Conservation (phyloP, 1,140 invertebrate genomes). For the Orussus abietinus region DNA sequence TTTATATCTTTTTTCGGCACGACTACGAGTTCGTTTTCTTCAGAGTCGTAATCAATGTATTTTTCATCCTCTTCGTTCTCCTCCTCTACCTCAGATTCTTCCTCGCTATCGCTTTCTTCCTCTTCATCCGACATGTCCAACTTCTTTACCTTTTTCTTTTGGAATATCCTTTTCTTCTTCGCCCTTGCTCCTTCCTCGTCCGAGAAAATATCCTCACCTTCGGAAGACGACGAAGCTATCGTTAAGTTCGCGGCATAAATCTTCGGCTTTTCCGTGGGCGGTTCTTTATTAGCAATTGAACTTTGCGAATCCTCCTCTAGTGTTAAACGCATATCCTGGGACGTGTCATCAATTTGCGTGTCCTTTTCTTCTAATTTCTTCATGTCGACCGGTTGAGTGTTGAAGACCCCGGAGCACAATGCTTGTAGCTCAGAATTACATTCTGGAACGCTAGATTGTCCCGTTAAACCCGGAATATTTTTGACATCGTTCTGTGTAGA, state of each 20-base stretch:
- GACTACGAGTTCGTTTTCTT: constrained; percentile 67
- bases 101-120: constrained; percentile 33
- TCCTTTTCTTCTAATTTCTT: constrained; percentile 19
- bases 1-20: constrained; percentile 51
- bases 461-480: constrained; percentile 14
- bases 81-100: constrained; percentile 35
- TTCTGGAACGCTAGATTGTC: constrained; percentile 9
- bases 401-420: constrained; percentile 34
- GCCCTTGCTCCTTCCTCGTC: constrained; percentile 23
- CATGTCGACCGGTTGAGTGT: constrained; percentile 19
- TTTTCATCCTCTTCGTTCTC: constrained; percentile 37
- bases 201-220: constrained; percentile 48
- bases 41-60: constrained; percentile 68
- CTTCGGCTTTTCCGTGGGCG: constrained; percentile 18
- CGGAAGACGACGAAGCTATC: constrained; percentile 43
- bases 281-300: constrained; percentile 23
- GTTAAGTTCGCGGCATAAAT: constrained; percentile 6
- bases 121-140: constrained; percentile 44
- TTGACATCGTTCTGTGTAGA: constrained; percentile 42
- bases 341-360: constrained; percentile 19
- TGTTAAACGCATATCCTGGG: constrained; percentile 25
- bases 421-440: constrained; percentile 30
- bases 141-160: constrained; percentile 36
- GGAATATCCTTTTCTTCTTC: constrained; percentile 41
- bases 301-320: constrained; percentile 27